Percentiles rank a stretch among this genome's conserved stretches.
phyloP scores from a whole-genome alignment of 1,140 invertebrate genomes.

The Aleiodes sp. region DNA sequence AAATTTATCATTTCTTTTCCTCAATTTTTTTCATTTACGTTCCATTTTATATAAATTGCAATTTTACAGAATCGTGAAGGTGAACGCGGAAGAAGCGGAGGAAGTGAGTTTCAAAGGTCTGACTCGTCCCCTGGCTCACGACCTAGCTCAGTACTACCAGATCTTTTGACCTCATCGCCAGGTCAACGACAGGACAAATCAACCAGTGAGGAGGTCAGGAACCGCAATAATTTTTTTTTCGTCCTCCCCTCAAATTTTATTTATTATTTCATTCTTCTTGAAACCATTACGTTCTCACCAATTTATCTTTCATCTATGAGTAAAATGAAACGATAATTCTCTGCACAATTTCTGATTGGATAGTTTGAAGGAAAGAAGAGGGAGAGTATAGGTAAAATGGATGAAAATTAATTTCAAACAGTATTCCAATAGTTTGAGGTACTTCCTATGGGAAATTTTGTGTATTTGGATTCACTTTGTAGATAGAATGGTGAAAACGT shows the following conservation, averaged over 20 bases:
- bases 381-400: not conserved
- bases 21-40: not conserved
- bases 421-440: slow-evolving; percentile 4
- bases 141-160: slow-evolving; percentile 91
- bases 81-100: slow-evolving; percentile 66
- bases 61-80: slow-evolving; percentile 71
- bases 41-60: not conserved
- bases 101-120: slow-evolving; percentile 70
- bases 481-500: not conserved
- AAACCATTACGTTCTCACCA: not conserved
- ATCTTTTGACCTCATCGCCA: slow-evolving; percentile 87
- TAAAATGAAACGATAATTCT: not conserved
- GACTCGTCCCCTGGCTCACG: slow-evolving; percentile 74
- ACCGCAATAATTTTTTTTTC: slow-evolving; percentile 29
- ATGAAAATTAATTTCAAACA: slow-evolving; percentile 7
- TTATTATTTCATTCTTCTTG: no score
- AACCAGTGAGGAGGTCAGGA: slow-evolving; percentile 91
- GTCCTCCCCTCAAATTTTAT: no score
- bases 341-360: not conserved
- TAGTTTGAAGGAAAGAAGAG: not conserved
- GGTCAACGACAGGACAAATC: slow-evolving; percentile 91
- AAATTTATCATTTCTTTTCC: no score
- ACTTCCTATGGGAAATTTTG: slow-evolving; percentile 1
- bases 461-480: not conserved
- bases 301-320: not conserved